Evolutionary conservation across 2,888 invertebrate genomes (phyloP), one percentile per base, ranked within the genome.

Genomic region (Acrobasis suavella): DNA sequence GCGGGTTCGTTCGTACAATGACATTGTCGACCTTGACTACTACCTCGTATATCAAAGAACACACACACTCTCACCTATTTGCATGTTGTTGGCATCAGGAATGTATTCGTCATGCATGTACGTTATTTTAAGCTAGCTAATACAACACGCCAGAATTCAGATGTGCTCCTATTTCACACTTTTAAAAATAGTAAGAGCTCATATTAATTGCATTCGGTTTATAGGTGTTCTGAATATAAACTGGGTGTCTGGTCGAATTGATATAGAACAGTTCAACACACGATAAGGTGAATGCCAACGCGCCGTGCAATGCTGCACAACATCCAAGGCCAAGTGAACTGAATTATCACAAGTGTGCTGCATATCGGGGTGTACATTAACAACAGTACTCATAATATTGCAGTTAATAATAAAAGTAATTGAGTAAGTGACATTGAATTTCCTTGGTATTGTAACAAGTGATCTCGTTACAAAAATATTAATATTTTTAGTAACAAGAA

Each of bases 21-120:
- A 92, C 92, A 86, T 86, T 86, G 85, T 80, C 89, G 91, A 92
- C 92, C 92, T 92, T 92, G 91, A 89, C 87, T 89, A 86, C 80
- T 85, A 85, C 86, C 85, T 85, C 85, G 81, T 84, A 87, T 87
- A 87, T 83, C 84, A 83, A 22, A 69, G 66, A 76, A 72, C 80
- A 76, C 76, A 76, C 75, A 77, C 69, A 67, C 62, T 69, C 64
- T 66, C 62, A 67, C 62, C 17, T 16, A 62, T 50, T 62, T 39
- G 60, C 51, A 60, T 62, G 62, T 64, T 64, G 66, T 64, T 70
- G 69, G 66, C 70, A 69, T 68, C 63, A 77, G 82, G 82, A 87
- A 88, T 86, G 84, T 85, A 75, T 83, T 80, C 82, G 84, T 83
- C 85, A 85, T 74, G 75, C 72, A 73, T 74, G 76, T 69, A 61